Conservation (phyloP, 2,113 vertebrate genomes). For the Psilopogon haemacephalus region DNA sequence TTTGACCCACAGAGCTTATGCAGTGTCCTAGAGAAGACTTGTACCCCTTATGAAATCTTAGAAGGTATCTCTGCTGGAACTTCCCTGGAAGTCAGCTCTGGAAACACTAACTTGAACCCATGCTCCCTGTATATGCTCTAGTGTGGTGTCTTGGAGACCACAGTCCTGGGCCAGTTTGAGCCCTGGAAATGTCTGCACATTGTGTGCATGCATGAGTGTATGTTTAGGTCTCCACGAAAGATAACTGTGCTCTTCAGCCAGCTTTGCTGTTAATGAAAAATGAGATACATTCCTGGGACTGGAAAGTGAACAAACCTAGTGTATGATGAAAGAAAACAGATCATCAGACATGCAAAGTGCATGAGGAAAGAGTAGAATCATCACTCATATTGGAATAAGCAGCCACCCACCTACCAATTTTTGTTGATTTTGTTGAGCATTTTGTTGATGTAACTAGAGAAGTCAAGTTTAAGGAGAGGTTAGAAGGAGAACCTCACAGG, state of each 20-base stretch:
- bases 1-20: background rate
- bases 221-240: background rate
- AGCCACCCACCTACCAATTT: background rate
- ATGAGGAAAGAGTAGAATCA: background rate
- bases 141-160: background rate
- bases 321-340: background rate
- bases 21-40: background rate
- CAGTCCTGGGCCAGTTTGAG: background rate
- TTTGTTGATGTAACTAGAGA: background rate
- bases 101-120: background rate
- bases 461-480: background rate
- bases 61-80: background rate
- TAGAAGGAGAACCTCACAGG: background rate
- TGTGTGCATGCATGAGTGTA: rapidly evolving
- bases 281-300: background rate
- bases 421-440: background rate
- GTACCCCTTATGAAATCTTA: background rate
- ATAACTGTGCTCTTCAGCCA: background rate
- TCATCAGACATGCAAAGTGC: background rate
- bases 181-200: background rate
- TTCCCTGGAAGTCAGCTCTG: background rate
- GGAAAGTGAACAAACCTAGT: background rate
- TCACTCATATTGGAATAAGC: background rate
- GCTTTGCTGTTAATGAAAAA: background rate
- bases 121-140: background rate